These are phyloP conservation scores for Lottia scabra DNA, from an alignment of 2,888 invertebrate species.

Conservation along the genomic window DNA sequence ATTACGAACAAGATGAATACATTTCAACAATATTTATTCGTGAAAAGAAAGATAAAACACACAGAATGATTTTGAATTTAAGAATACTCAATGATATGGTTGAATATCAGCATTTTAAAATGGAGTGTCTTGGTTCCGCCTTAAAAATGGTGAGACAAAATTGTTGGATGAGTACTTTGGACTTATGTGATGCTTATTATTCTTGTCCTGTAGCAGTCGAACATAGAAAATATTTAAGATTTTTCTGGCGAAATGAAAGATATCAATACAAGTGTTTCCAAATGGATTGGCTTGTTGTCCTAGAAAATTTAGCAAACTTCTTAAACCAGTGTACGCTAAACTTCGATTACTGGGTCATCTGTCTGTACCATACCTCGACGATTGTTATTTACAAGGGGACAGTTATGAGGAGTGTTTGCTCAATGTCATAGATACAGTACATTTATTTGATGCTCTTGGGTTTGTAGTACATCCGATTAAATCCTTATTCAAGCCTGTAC, in stretches of 20 bases:
- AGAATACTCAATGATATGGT: not conserved
- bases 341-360: not conserved
- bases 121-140: not conserved
- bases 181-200: not conserved
- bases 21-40: not conserved
- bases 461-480: slow-evolving; percentile 14
- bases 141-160: not conserved
- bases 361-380: slow-evolving; percentile 12
- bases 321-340: not conserved
- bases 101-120: slow-evolving; percentile 2
- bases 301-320: not conserved
- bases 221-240: not conserved
- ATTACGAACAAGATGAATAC: not conserved
- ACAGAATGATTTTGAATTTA: not conserved
- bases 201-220: not conserved
- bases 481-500: not conserved
- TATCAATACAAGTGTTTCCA: not conserved
- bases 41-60: not conserved
- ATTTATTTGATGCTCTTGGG: not conserved
- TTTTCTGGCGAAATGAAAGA: not conserved
- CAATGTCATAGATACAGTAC: not conserved
- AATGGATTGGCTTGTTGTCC: slow-evolving; percentile 3
- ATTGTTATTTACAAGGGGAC: slow-evolving; percentile 1
- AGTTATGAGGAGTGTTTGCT: too few species aligned
- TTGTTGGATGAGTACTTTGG: not conserved